A percentile compares a stretch with the other conserved stretches of the same genome.
phyloP scores from a whole-genome alignment of 2,113 vertebrate species.

The Upupa epops region DNA sequence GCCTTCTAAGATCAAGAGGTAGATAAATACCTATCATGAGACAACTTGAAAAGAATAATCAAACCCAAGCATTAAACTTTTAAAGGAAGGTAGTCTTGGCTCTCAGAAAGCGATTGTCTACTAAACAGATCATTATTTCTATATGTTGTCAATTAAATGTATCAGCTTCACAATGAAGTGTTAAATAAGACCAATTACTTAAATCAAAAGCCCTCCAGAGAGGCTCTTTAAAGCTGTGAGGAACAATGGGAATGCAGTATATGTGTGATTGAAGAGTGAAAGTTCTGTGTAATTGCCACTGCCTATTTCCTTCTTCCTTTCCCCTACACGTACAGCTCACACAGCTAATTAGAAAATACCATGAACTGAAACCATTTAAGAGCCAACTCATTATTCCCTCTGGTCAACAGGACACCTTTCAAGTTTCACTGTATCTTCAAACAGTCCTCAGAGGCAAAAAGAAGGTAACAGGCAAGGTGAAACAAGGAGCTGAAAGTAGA shows the following conservation, averaged over 20 bases:
- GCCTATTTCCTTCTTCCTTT: background rate
- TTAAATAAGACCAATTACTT: conserved; percentile 25
- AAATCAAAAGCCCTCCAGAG: background rate
- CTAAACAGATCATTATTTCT: background rate
- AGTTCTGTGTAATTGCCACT: background rate
- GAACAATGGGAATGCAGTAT: background rate
- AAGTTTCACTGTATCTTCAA: background rate
- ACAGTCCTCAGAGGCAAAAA: background rate
- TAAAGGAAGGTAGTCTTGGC: background rate
- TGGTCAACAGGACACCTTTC: background rate
- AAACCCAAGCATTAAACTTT: background rate
- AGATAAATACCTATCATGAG: background rate
- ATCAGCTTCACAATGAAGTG: background rate
- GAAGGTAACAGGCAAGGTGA: background rate
- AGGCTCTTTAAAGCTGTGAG: background rate
- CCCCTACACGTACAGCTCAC: background rate
- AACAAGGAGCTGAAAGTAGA: background rate
- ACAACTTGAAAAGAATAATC: background rate
- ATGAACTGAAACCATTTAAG: fast-evolving
- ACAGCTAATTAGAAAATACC: background rate
- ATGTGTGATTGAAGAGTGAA: background rate
- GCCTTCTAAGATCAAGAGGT: background rate
- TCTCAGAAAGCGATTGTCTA: background rate
- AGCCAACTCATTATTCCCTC: background rate
- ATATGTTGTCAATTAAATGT: background rate